A percentile compares a stretch with the other conserved stretches of the same genome.
Evolutionary conservation across 2,888 invertebrate genomes (phyloP).

Genomic region (Brachyptera risi): DNA sequence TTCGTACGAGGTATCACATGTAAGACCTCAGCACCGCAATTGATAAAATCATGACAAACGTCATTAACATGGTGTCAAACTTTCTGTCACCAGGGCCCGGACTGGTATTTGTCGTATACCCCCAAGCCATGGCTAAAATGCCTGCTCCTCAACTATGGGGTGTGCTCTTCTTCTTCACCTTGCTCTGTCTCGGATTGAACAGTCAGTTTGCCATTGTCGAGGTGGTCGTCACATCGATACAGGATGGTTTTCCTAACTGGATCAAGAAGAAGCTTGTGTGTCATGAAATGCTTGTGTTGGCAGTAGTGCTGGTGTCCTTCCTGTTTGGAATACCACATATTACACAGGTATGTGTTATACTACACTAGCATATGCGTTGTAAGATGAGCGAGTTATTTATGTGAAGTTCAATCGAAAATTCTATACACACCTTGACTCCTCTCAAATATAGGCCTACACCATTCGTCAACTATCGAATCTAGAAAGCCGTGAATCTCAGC

Average conservation of each 20-base stretch:
- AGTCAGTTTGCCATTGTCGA: constrained; percentile 94
- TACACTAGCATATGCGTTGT: no score
- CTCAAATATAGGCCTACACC: no score
- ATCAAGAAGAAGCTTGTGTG: constrained; percentile 77
- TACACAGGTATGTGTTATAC: constrained; percentile 67
- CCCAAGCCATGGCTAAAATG: constrained; percentile 90
- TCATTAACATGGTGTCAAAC: no score
- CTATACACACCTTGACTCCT: no score
- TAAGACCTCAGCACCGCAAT: no score
- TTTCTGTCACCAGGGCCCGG: constrained; percentile 69
- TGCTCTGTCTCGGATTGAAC: constrained; percentile 81
- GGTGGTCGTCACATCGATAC: constrained; percentile 89
- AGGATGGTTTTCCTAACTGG: constrained; percentile 87
- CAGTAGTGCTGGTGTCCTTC: constrained; percentile 78
- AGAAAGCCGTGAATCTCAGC: no score
- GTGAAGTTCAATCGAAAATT: no score
- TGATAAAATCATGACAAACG: no score
- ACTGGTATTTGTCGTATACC: constrained; percentile 85
- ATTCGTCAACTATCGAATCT: no score
- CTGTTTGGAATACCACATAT: constrained; percentile 83
- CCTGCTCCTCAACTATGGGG: constrained; percentile 88
- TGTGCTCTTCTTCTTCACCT: constrained; percentile 85
- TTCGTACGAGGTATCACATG: no score
- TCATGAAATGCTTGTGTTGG: constrained; percentile 79
- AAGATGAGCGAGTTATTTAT: no score